These are phyloP conservation scores for Agriopis aurantiaria DNA, from an alignment of 2,888 invertebrate genomes.

Conservation along the genomic window DNA sequence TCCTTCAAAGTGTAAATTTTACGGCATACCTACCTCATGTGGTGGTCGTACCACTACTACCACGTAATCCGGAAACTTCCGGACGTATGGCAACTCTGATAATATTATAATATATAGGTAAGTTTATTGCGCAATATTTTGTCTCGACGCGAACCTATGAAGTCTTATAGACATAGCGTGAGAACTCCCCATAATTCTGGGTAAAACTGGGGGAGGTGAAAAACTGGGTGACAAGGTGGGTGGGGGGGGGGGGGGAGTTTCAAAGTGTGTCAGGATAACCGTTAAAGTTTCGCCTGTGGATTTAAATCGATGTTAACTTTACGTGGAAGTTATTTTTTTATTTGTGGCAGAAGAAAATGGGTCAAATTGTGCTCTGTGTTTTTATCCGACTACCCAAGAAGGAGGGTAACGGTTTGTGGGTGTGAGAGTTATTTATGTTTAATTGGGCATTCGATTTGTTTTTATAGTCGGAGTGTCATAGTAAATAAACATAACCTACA, in stretches of 20 bases:
- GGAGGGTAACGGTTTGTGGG: no score
- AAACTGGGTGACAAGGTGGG: conserved; percentile 12
- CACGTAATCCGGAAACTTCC: no score
- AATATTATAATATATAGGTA: no score
- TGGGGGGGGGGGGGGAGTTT: conserved; percentile 7
- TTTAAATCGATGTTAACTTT: conserved; percentile 20
- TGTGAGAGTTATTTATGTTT: no score
- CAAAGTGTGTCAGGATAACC: conserved; percentile 36
- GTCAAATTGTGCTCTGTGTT: not conserved
- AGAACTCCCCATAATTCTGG: conserved; percentile 21
- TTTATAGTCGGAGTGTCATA: no score
- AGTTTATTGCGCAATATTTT: not conserved
- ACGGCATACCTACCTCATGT: no score
- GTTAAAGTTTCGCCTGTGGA: conserved; percentile 24
- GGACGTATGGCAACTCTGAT: no score
- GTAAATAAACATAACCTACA: no score
- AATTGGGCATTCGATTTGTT: no score
- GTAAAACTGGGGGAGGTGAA: conserved; percentile 7
- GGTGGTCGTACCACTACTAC: no score
- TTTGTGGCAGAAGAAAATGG: no score
- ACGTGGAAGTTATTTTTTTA: not conserved
- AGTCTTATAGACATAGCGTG: conserved; percentile 28
- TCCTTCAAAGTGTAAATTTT: no score
- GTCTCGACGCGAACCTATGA: not conserved
- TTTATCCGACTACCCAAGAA: not conserved